Conservation (phyloP, 2,113 vertebrate genomes). For the Notothenia coriiceps region DNA sequence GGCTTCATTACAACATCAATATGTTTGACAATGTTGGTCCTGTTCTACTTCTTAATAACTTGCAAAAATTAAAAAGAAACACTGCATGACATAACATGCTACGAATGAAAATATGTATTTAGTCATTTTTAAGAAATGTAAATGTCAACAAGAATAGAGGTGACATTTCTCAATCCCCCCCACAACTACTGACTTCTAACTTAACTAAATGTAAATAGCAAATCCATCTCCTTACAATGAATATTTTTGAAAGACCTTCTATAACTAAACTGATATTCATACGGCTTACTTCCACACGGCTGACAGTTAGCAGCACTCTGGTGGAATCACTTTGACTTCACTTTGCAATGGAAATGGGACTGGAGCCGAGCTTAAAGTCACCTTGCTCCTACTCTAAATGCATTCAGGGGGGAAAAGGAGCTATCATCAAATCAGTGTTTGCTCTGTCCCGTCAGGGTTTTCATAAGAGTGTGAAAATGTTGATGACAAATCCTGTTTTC, state of each 20-base stretch:
- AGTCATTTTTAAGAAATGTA: no score
- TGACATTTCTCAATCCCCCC: neutral
- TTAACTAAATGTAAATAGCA: neutral
- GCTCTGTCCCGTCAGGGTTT: constrained; percentile 61
- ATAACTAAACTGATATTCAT: constrained; percentile 30
- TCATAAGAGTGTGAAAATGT: constrained; percentile 62
- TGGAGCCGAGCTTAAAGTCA: constrained; percentile 44
- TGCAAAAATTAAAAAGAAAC: no score
- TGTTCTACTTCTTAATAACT: no score
- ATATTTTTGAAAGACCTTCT: constrained; percentile 20
- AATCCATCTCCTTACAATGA: constrained; percentile 5
- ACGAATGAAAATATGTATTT: no score
- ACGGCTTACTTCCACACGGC: constrained; percentile 19
- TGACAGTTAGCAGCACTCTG: constrained; percentile 30
- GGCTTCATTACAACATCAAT: no score
- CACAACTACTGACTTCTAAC: neutral
- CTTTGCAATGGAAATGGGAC: constrained; percentile 62
- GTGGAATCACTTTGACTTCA: constrained; percentile 57
- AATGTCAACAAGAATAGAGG: no score
- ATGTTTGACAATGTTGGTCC: no score
- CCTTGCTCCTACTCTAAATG: constrained; percentile 18
- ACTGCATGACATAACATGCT: no score
- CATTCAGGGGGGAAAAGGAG: constrained; percentile 52
- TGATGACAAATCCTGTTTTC: constrained; percentile 76
- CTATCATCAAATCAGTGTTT: constrained; percentile 73